Base-by-base conservation (phyloP, 2,113 vertebrate genomes). In the Antidorcas marsupialis region DNA sequence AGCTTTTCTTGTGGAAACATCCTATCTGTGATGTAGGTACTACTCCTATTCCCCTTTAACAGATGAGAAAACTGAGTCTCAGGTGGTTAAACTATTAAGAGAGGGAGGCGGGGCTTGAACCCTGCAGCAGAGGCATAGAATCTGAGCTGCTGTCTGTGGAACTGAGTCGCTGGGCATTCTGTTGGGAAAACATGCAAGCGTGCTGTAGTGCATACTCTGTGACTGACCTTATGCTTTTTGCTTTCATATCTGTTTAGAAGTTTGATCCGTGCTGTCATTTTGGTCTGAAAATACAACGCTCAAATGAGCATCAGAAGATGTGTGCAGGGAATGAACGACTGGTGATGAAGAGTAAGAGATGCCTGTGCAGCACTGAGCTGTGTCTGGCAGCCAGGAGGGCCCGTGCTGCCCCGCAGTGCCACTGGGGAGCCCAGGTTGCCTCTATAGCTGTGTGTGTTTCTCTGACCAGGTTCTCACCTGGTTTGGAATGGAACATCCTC, bases 231-330 rank as follows among this genome's bases (percentile, higher is more conserved):
- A 6, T 15, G 55, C 11, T 76, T 36, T 74, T 36, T 92, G 91
- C 53, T 33, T 2, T 16, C 7, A 16, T 36, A 91, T 74, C 59
- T 45, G 5, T 47, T 57, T 27, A 19, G 27, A 71, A 62, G 19
- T 79, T 43, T 47, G 55, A 78, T 79, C 47, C 23, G 36, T 81
- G 94, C 39, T 76, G 45, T 71, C 84, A 43, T 85, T 95, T 78
- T 79, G 79, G 62, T 89, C 79, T 78, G 79, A 81, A 89, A 91
- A 67, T 55, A 11, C 53, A 91, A 53, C 76, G 64, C 92, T 90
- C 74, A 62, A 83, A 27, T 12, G 25, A 62, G 52, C n/a, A 21
- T 76, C 84, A 59, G 90, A 94, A 23, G 53, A 30, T 28, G 7
- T 52, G 59, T 36, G 27, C 15, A 16, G 7, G 5, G 81, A 30